Evolutionary conservation across 2,888 invertebrate genomes (phyloP).

Genomic region (Augochlorella aurata): DNA sequence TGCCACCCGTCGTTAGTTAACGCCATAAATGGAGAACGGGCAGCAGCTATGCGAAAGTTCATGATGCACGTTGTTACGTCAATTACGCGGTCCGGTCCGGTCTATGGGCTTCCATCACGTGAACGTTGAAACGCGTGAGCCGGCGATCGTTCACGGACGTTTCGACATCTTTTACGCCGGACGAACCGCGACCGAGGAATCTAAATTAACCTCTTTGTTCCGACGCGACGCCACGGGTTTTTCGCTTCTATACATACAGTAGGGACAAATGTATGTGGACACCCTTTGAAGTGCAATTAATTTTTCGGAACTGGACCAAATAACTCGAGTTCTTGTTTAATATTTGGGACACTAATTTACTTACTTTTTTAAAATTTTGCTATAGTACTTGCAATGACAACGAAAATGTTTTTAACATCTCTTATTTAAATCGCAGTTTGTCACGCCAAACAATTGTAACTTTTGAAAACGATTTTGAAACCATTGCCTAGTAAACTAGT

Average conservation of each 20-base stretch:
- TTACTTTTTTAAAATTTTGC: too few species aligned
- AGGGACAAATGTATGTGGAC: too few species aligned
- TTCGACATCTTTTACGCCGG: conserved; percentile 42
- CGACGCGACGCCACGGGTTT: neutral
- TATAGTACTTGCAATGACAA: too few species aligned
- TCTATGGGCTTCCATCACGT: conserved; percentile 52
- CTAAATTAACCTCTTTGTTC: conserved; percentile 41
- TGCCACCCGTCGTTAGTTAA: conserved; percentile 60
- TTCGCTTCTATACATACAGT: neutral
- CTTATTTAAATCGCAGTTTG: too few species aligned
- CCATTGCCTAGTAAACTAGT: too few species aligned
- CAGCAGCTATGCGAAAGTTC: conserved; percentile 58
- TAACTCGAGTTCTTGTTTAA: too few species aligned
- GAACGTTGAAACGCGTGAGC: conserved; percentile 32
- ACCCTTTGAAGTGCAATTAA: too few species aligned
- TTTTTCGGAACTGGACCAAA: too few species aligned
- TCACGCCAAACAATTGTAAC: too few species aligned
- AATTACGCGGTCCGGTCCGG: conserved; percentile 54
- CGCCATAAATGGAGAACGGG: conserved; percentile 59
- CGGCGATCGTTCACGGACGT: conserved; percentile 30
- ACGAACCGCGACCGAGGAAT: conserved; percentile 43
- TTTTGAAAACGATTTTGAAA: too few species aligned
- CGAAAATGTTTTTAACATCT: too few species aligned
- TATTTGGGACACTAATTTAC: too few species aligned
- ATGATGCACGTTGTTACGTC: conserved; percentile 61